phyloP scores from a whole-genome alignment of 2,113 vertebrate genomes.

The Bubalus kerabau region DNA sequence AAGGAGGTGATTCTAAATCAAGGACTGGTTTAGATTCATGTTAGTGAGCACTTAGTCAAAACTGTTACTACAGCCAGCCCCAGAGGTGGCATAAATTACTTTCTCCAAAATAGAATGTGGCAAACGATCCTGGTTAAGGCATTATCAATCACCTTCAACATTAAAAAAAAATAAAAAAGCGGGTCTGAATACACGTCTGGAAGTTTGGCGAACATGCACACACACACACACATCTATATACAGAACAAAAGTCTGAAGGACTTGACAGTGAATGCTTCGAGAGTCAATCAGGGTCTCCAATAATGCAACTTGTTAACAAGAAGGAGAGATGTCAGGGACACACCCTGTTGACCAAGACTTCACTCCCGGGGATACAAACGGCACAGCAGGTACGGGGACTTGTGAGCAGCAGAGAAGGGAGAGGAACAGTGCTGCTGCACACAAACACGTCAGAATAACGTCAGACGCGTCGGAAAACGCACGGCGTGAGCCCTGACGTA shows the following conservation, averaged over 20 bases:
- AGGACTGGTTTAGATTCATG: not conserved
- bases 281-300: not conserved
- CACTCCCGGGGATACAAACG: not conserved
- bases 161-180: not conserved
- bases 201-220: fast-evolving
- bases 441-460: not conserved
- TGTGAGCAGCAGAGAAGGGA: too few species aligned
- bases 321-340: not conserved
- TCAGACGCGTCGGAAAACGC: not conserved
- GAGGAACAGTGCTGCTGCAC: not conserved
- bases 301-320: not conserved
- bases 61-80: not conserved
- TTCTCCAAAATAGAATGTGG: not conserved
- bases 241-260: not conserved
- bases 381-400: fast-evolving
- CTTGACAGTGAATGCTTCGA: not conserved
- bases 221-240: too few species aligned
- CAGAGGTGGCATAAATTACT: not conserved
- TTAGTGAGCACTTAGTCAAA: not conserved
- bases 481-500: fast-evolving
- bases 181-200: not conserved
- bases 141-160: not conserved
- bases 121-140: not conserved
- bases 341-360: not conserved
- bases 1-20: conserved; percentile 12